Evolutionary conservation across 2,888 invertebrate genomes (phyloP).

Genomic region (Rhingia rostrata): DNA sequence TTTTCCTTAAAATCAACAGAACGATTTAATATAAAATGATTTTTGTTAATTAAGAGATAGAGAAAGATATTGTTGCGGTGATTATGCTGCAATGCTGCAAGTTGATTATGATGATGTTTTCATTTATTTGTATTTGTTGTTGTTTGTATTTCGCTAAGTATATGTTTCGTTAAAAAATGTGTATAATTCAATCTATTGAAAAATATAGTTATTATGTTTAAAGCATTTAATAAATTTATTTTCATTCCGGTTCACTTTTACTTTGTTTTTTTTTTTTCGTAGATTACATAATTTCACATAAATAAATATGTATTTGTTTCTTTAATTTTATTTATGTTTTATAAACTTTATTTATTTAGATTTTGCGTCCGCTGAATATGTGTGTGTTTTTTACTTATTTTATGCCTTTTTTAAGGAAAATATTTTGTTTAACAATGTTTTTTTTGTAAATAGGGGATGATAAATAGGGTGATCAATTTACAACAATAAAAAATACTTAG

Average conservation of each 20-base stretch:
- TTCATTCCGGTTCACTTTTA: slow-evolving; percentile 28
- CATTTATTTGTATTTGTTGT: slow-evolving; percentile 26
- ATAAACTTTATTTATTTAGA: slow-evolving; percentile 75
- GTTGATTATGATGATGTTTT: slow-evolving; percentile 55
- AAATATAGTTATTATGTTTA: slow-evolving; percentile 70
- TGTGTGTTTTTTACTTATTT: slow-evolving; percentile 28
- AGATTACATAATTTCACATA: slow-evolving; percentile 71
- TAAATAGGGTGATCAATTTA: slow-evolving; percentile 71
- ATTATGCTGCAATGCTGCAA: slow-evolving; percentile 50
- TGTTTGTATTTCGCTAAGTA: slow-evolving; percentile 53
- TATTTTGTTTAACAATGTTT: slow-evolving; percentile 37
- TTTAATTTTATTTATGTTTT: slow-evolving; percentile 74
- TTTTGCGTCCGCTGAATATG: slow-evolving; percentile 67
- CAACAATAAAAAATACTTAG: slow-evolving; percentile 73
- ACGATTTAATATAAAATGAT: slow-evolving; percentile 31
- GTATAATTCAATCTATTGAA: slow-evolving; percentile 71
- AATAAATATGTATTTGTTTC: slow-evolving; percentile 60
- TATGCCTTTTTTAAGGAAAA: slow-evolving; percentile 57
- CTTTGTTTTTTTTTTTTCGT: slow-evolving; percentile 37
- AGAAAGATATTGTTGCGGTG: slow-evolving; percentile 52
- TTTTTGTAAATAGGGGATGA: slow-evolving; percentile 73
- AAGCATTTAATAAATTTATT: slow-evolving; percentile 71
- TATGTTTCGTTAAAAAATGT: slow-evolving; percentile 58
- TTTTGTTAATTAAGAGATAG: slow-evolving; percentile 20
- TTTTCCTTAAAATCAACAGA: slow-evolving; percentile 28